Percentiles rank a stretch among this genome's conserved stretches.
Conservation (phyloP, 2,888 invertebrate genomes). For the Cosmia pyralina region DNA sequence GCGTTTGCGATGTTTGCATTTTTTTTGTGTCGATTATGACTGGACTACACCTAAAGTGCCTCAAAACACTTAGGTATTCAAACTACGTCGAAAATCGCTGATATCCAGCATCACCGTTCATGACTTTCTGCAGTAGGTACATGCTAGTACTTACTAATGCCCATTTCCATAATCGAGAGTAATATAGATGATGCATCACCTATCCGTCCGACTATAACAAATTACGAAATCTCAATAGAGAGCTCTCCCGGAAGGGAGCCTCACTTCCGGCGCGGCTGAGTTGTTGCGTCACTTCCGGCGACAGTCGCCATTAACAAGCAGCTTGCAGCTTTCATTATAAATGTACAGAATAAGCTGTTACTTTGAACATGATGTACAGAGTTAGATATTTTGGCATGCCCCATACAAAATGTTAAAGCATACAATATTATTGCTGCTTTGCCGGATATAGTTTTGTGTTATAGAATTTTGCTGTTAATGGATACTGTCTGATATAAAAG, state of each 20-base stretch:
- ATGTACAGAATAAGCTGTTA: constrained; percentile 11
- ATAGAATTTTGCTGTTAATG: too few species aligned
- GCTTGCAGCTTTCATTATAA: constrained; percentile 31
- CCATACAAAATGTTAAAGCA: background rate
- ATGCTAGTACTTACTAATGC: background rate
- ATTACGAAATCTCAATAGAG: constrained; percentile 30
- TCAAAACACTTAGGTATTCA: background rate
- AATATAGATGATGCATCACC: background rate
- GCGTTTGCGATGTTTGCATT: too few species aligned
- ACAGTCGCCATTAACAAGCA: constrained; percentile 13
- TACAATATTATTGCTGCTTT: background rate
- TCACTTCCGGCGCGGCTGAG: constrained; percentile 29
- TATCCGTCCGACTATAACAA: background rate
- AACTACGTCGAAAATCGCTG: background rate
- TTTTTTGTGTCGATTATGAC: too few species aligned
- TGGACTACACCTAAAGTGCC: background rate
- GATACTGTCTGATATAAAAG: too few species aligned
- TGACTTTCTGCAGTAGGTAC: background rate
- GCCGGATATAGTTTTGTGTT: background rate
- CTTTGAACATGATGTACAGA: background rate
- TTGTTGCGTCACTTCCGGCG: constrained; percentile 35
- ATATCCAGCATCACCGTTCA: too few species aligned
- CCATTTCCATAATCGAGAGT: background rate
- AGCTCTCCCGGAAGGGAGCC: constrained; percentile 5
- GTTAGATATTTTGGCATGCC: background rate